Evolutionary conservation across 2,797 vertebrate genomes (phyloP).

Genomic region (Selene dorsalis): DNA sequence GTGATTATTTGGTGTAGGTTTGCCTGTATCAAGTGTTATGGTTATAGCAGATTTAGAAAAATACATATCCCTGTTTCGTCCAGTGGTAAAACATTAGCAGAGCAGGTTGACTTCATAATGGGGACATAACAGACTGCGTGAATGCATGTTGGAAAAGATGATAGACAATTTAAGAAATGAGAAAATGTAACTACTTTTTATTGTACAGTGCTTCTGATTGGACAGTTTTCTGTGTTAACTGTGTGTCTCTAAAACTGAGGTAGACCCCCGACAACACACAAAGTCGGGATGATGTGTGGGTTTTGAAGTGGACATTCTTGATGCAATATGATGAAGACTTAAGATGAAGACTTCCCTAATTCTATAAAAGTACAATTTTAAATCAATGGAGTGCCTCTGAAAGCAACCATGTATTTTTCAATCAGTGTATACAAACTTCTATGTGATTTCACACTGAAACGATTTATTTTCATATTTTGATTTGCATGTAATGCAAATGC

Average conservation of each 20-base stretch:
- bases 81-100: not conserved
- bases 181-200: not conserved
- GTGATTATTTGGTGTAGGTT: not conserved
- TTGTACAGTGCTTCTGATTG: not conserved
- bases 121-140: not conserved
- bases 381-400: not conserved
- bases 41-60: not conserved
- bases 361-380: too few relatives aligned
- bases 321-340: not conserved
- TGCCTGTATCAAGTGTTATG: not conserved
- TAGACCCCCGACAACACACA: too few relatives aligned
- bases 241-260: too few relatives aligned
- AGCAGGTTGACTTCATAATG: not conserved
- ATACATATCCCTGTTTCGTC: not conserved
- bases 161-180: not conserved
- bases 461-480: constrained; percentile 9
- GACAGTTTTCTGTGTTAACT: not conserved
- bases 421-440: too few relatives aligned
- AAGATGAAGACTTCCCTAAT: not conserved
- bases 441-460: constrained; percentile 3
- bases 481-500: constrained; percentile 47
- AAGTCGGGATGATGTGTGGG: not conserved
- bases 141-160: not conserved
- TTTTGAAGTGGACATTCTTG: not conserved
- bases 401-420: not conserved